Base-by-base conservation (phyloP, 2,888 invertebrate species). In the Drosophila vallismaia region DNA sequence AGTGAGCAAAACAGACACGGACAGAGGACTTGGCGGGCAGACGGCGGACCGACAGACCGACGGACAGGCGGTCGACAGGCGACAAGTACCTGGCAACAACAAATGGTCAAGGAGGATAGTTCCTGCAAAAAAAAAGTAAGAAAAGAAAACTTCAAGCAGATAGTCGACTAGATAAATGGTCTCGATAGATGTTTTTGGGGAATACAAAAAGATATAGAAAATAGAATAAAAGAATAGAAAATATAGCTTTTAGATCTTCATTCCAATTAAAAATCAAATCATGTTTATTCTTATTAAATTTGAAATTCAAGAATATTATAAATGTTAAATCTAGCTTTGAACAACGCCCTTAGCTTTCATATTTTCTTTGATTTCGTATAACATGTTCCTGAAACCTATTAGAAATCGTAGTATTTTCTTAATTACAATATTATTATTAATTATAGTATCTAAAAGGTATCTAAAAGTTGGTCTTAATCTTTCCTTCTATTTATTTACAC, bases 81-180 rank as follows among this genome's bases (percentile, higher is more conserved):
- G 66, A 72, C 70, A 72, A 71, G 66, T 73, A 56, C 67, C 67
- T 68, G 67, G 67, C 69, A 56, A 67, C 67, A 67, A 31, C 70
- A 69, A 67, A 54, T 62, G 63, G 54, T 46, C 53, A 12, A 40
- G 53, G 26, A 64, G 52, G 52, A 64, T 64, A 31, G 63, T 64
- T 40, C 14, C 63, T 45, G 29, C 19, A 12, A 8, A 6, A 24
- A 38, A n/a, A 31, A 45, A 46, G 4, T 4, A 14, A 3, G 4
- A 7, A 14, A 3, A 28, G 5, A 28, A 10, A 5, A 5, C 24
- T 44, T 9, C 4, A 1, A 3, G 10, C 8, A 29, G 3, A 3
- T 29, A 28, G 45, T 40, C 54, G 64, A 64, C 24, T 33, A 10
- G 14, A 4, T 14, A 7, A 2, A 1, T 52, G 2, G n/a, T 31